These are phyloP conservation scores for Macrosteles quadrilineatus DNA, from an alignment of 1,140 invertebrate genomes.

Conservation along the genomic window DNA sequence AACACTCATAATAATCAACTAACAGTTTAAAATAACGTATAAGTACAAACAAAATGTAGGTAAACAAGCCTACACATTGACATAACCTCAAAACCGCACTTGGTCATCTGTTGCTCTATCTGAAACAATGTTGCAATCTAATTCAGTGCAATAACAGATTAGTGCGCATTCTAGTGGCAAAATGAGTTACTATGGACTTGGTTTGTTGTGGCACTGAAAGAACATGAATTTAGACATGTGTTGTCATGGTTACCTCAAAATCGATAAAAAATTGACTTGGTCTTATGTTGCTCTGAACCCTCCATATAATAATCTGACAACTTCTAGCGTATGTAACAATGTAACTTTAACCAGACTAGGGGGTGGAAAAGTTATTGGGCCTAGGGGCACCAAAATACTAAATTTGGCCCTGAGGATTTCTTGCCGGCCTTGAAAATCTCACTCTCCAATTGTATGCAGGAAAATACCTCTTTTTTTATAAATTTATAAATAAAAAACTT, in stretches of 20 bases:
- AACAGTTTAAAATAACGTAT: constrained; percentile 1
- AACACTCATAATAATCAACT: constrained; percentile 4
- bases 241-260: constrained; percentile 12
- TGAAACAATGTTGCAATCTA: constrained; percentile 3
- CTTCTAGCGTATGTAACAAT: too few relatives aligned
- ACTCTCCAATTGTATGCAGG: too few relatives aligned
- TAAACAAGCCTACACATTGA: not conserved
- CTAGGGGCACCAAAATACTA: too few relatives aligned
- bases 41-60: not conserved
- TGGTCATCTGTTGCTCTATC: not conserved
- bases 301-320: constrained; percentile 4
- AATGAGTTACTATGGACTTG: constrained; percentile 3
- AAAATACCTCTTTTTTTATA: too few relatives aligned
- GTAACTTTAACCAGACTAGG: too few relatives aligned
- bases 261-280: constrained; percentile 9
- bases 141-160: constrained; percentile 15
- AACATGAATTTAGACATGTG: too few relatives aligned
- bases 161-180: constrained; percentile 12
- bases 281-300: constrained; percentile 14
- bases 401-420: too few relatives aligned
- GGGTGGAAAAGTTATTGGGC: too few relatives aligned
- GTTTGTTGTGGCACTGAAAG: too few relatives aligned
- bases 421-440: too few relatives aligned
- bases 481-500: too few relatives aligned
- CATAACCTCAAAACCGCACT: not conserved